Percentiles rank a stretch among this genome's conserved stretches.
Evolutionary conservation across 2,888 invertebrate genomes (phyloP).

Genomic region (Eugnorisma glareosa): DNA sequence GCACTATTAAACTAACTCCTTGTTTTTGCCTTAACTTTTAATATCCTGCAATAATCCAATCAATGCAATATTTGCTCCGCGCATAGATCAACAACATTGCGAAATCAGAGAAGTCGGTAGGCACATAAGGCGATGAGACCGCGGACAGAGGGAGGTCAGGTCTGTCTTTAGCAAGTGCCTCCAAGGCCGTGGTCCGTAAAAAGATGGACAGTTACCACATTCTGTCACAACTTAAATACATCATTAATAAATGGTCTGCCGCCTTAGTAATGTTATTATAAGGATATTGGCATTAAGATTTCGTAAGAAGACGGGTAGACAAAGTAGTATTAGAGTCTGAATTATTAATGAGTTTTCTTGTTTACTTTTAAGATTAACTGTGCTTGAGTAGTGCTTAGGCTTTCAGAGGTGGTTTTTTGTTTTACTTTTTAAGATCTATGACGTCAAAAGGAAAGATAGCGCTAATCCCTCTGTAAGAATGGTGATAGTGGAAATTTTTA

Average conservation of each 20-base stretch:
- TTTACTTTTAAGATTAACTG: constrained; percentile 42
- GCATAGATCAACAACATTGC: constrained; percentile 49
- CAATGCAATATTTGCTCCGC: constrained; percentile 41
- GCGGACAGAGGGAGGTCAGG: constrained; percentile 56
- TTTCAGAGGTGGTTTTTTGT: constrained; percentile 21
- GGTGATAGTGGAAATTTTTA: neutral
- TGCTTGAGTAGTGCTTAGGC: constrained; percentile 36
- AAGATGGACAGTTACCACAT: constrained; percentile 58
- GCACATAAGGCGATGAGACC: constrained; percentile 40
- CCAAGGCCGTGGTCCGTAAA: constrained; percentile 48
- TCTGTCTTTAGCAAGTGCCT: constrained; percentile 49
- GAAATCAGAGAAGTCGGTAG: constrained; percentile 45
- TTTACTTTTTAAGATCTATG: constrained; percentile 20
- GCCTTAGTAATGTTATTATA: constrained; percentile 28
- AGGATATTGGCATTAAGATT: constrained; percentile 26
- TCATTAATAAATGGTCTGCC: constrained; percentile 40
- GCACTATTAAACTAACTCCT: constrained; percentile 16
- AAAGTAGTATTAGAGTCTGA: constrained; percentile 37
- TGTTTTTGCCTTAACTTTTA: constrained; percentile 12
- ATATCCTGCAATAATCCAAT: constrained; percentile 35
- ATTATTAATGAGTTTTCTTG: constrained; percentile 50
- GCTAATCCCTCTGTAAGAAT: neutral
- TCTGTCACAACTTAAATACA: constrained; percentile 46
- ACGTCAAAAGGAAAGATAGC: constrained; percentile 11
- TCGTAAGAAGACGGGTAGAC: constrained; percentile 40